A percentile compares a stretch with the other conserved stretches of the same genome.
These are phyloP conservation scores for Rhingia campestris DNA, from an alignment of 2,888 invertebrate genomes.

Conservation along the genomic window DNA sequence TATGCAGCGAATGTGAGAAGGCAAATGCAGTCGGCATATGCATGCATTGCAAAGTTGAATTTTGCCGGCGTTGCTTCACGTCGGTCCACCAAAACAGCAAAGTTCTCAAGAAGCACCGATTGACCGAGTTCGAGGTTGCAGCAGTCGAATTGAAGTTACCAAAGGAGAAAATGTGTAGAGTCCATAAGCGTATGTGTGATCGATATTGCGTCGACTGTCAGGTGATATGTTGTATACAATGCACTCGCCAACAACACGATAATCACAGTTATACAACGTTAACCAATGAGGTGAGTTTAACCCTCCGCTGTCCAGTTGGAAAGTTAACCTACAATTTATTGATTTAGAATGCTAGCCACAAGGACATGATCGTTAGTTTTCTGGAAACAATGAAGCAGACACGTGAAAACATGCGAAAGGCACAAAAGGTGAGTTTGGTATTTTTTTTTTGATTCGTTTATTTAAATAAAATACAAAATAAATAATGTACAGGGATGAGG, in stretches of 20 bases:
- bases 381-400: constrained; percentile 76
- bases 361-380: constrained; percentile 74
- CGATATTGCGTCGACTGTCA: constrained; percentile 77
- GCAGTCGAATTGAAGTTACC: constrained; percentile 70
- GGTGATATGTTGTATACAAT: constrained; percentile 75
- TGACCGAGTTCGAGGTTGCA: constrained; percentile 61
- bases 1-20: constrained; percentile 79
- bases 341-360: constrained; percentile 75
- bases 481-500: constrained; percentile 61
- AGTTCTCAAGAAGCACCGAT: constrained; percentile 78
- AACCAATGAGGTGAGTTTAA: constrained; percentile 75
- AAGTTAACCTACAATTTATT: constrained; percentile 18
- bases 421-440: constrained; percentile 77
- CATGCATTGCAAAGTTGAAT: constrained; percentile 78
- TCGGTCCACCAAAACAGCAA: constrained; percentile 78
- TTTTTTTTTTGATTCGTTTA: constrained; percentile 37
- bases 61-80: constrained; percentile 79
- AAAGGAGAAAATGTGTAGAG: constrained; percentile 71
- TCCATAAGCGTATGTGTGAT: constrained; percentile 71
- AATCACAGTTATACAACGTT: constrained; percentile 74
- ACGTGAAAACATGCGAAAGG: constrained; percentile 75
- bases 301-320: not conserved
- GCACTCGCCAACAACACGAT: constrained; percentile 75
- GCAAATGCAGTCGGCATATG: constrained; percentile 77
- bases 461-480: constrained; percentile 50